Conservation (phyloP, 1,140 invertebrate species). For the Heliconius melpomene region DNA sequence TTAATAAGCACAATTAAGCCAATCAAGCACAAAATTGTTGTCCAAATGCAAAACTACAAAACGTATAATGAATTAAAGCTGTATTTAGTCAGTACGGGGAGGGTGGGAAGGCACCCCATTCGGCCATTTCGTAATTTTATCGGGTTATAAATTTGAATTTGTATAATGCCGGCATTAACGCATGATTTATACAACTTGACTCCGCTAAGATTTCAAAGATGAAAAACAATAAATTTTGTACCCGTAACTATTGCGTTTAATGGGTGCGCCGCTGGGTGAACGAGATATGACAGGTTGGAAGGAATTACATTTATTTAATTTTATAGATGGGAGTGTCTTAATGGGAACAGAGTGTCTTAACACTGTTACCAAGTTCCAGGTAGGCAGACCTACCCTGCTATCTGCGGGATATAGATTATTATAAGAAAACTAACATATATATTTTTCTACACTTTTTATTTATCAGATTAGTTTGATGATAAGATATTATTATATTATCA, state of each 20-base stretch:
- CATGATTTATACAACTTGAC: slow-evolving; percentile 81
- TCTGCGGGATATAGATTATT: too few species aligned
- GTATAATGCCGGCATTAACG: slow-evolving; percentile 80
- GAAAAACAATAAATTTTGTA: slow-evolving; percentile 80
- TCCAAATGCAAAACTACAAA: slow-evolving; percentile 39
- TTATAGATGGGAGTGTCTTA: too few species aligned
- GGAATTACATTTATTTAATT: too few species aligned
- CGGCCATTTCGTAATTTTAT: slow-evolving; percentile 81
- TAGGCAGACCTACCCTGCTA: too few species aligned
- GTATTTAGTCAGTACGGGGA: slow-evolving; percentile 58
- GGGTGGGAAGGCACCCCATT: slow-evolving; percentile 57
- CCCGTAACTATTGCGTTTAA: slow-evolving; percentile 78
- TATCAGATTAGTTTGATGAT: too few species aligned
- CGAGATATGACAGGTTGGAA: slow-evolving; percentile 39
- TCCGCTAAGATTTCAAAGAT: slow-evolving; percentile 80
- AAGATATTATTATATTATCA: too few species aligned
- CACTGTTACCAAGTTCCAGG: too few species aligned
- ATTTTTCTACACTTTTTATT: too few species aligned
- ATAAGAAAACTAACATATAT: too few species aligned
- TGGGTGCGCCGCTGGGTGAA: slow-evolving; percentile 53
- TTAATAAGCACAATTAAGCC: slow-evolving; percentile 16
- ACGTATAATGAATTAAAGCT: slow-evolving; percentile 70
- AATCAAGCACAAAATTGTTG: slow-evolving; percentile 15
- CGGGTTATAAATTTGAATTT: slow-evolving; percentile 82
- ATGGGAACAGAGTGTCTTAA: too few species aligned